Conservation (phyloP, 2,888 invertebrate species). For the Drosophila fungiperda region DNA sequence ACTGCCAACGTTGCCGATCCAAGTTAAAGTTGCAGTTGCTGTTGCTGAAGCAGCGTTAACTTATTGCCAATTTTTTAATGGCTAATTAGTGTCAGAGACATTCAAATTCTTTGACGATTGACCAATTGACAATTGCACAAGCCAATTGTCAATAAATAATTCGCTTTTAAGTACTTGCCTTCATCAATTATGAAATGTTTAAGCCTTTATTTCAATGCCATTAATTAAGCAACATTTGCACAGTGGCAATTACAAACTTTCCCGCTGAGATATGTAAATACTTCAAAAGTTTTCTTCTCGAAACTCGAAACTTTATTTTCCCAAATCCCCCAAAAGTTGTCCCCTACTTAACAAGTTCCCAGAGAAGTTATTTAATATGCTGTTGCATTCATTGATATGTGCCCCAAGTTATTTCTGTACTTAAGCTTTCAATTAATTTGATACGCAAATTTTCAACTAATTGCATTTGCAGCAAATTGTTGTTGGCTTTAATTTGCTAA, state of each 20-base stretch:
- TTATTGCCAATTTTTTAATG: slow-evolving; percentile 61
- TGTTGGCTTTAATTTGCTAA: neutral
- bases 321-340: neutral
- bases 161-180: neutral
- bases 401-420: neutral
- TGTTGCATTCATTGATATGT: neutral
- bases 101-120: slow-evolving; percentile 40
- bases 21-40: slow-evolving; percentile 19
- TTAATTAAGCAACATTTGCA: slow-evolving; percentile 5
- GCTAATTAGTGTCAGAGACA: slow-evolving; percentile 78
- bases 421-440: neutral
- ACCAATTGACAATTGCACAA: slow-evolving; percentile 64
- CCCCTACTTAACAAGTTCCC: neutral
- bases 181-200: slow-evolving; percentile 3
- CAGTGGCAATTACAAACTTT: slow-evolving; percentile 30
- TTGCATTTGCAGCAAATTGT: neutral
- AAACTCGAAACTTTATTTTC: slow-evolving; percentile 13
- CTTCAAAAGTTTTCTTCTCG: slow-evolving; percentile 18
- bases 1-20: slow-evolving; percentile 39
- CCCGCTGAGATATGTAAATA: neutral
- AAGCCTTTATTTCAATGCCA: slow-evolving; percentile 16
- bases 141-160: slow-evolving; percentile 12
- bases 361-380: neutral
- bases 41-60: slow-evolving; percentile 22
- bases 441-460: neutral